Evolutionary conservation across 92 coral and sea anemone species (phyloP).

Genomic region (Blastomussa wellsi): DNA sequence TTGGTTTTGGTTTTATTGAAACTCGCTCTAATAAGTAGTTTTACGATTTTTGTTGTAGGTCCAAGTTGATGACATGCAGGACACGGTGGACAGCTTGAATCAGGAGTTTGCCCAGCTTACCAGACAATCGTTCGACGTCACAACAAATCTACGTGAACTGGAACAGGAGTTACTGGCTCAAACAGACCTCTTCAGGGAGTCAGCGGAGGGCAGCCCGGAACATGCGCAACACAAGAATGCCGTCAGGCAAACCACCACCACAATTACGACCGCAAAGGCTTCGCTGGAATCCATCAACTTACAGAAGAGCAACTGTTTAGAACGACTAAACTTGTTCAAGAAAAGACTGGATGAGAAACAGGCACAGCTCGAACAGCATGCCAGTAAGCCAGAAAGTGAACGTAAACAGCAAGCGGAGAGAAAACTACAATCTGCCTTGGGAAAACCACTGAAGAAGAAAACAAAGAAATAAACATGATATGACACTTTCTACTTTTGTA

Average conservation of each 20-base stretch:
- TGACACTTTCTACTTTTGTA: neutral
- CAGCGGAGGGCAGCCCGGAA: conserved; percentile 80
- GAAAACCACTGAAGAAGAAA: conserved; percentile 69
- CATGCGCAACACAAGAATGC: conserved; percentile 84
- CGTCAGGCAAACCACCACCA: conserved; percentile 89
- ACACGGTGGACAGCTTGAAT: conserved; percentile 86
- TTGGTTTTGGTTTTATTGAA: too few relatives aligned
- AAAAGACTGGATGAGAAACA: conserved; percentile 75
- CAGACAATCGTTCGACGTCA: conserved; percentile 78
- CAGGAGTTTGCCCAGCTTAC: conserved; percentile 89
- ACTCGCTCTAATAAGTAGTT: neutral
- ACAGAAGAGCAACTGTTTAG: conserved; percentile 77
- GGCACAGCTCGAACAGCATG: conserved; percentile 72
- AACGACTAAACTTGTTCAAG: conserved; percentile 70
- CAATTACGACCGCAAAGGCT: conserved; percentile 79
- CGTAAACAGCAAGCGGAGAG: conserved; percentile 70
- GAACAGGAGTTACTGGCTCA: conserved; percentile 93
- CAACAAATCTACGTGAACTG: conserved; percentile 81
- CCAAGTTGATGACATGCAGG: conserved; percentile 91
- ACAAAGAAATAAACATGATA: conserved; percentile 54
- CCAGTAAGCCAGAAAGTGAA: conserved; percentile 67
- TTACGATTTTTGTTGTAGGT: conserved; percentile 51
- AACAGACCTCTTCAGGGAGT: conserved; percentile 77
- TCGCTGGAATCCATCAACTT: conserved; percentile 71
- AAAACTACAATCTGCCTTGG: conserved; percentile 64